These are phyloP conservation scores for Sparidentex hasta DNA, from an alignment of 2,797 vertebrate species.

Conservation along the genomic window DNA sequence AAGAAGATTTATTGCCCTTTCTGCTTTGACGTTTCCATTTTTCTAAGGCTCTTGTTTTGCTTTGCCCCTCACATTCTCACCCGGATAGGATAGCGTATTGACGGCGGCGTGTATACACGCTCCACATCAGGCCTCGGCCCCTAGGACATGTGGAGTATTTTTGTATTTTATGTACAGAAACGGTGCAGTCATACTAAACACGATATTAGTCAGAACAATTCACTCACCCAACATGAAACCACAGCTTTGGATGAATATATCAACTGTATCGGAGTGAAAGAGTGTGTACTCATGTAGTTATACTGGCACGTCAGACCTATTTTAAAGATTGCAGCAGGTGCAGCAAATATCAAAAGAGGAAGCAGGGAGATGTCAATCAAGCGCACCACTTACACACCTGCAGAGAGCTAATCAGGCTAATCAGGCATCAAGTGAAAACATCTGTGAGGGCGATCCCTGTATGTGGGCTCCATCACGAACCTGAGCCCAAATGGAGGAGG, in stretches of 20 bases:
- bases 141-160: not conserved
- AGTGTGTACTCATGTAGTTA: no score
- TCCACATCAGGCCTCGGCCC: slow-evolving; percentile 10
- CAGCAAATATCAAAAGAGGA: no score
- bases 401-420: not conserved
- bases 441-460: not conserved
- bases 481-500: not conserved
- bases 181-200: no score
- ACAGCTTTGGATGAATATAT: no score
- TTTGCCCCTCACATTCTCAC: slow-evolving; percentile 28
- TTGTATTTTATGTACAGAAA: no score
- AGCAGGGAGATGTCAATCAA: not conserved
- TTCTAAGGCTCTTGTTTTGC: slow-evolving; percentile 39
- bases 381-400: no score
- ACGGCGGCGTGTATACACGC: slow-evolving; percentile 33
- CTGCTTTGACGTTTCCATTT: slow-evolving; percentile 28
- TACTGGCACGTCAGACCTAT: not conserved
- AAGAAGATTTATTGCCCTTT: slow-evolving; percentile 17
- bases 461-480: not conserved
- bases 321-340: not conserved
- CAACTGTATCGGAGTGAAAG: no score
- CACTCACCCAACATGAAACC: no score
- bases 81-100: slow-evolving; percentile 27
- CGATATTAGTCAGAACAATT: no score
- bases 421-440: not conserved